Base-by-base conservation (phyloP, 2,113 vertebrate species). In the Ophthalmolycus amberensis region DNA sequence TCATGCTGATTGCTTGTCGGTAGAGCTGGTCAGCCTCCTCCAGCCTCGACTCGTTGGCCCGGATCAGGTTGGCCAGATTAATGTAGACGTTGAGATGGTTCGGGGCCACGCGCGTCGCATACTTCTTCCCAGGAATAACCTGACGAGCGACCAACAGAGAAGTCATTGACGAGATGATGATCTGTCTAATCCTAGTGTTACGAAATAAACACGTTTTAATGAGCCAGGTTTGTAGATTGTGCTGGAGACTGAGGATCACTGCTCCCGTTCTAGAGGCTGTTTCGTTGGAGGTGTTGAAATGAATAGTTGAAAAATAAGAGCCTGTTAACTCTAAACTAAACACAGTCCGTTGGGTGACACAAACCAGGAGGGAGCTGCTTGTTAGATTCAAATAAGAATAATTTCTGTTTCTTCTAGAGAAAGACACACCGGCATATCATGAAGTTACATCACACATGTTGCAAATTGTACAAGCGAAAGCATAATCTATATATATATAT, bases 21-120 rank as follows among this genome's bases (percentile, higher is more conserved):
- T 99, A 99, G 0, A 99, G 96, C 68, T 99, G 98, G 93, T 99
- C 98, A 0, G 98, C 98, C 94, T 99, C 98, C 86, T 99, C 98
- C 12, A 99, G 94, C 0, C 98, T 95, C 0, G 98, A 99, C 29
- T 99, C 97, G 3, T 99, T 98, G 46, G 96, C 93, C 29, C 98
- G 95, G 84, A 99, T 99, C 86, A 99, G 93, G 88, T 99, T 99
- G 70, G 98, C 98, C 84, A 99, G 95, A 90, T 99, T 99, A 80
- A 99, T 99, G 93, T 99, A 99, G 83, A 99, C 98, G 70, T 99
- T 99, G 15, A 99, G 93, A 77, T 99, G 98, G 91, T 99, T 99
- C 7, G 98, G 98, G 32, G 98, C 98, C 87, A 99, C 97, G 44
- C 98, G 97, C 8, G 98, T 97, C 5, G 97, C 98, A 25, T 99